Conservation (phyloP, 2,113 vertebrate genomes). For the Siphamia tubifer region DNA sequence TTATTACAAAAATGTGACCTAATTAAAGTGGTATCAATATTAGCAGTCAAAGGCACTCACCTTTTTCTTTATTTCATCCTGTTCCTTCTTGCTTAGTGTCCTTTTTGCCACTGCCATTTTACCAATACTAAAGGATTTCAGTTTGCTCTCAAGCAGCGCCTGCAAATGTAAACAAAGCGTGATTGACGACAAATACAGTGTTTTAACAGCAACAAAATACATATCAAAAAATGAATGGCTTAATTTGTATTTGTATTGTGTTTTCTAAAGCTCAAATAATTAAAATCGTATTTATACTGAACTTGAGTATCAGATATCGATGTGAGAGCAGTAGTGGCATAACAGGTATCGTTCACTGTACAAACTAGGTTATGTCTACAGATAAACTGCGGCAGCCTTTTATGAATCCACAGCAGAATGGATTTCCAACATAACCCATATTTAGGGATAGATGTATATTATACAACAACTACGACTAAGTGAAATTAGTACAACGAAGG, state of each 20-base stretch:
- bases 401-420: neutral
- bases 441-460: neutral
- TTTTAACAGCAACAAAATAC: neutral
- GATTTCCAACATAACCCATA: neutral
- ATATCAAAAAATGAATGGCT: too few species aligned
- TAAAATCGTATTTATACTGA: too few species aligned
- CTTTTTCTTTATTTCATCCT: constrained; percentile 98
- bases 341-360: neutral
- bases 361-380: neutral
- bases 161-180: constrained; percentile 63
- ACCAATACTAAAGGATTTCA: constrained; percentile 96
- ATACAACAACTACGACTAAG: neutral
- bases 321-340: neutral
- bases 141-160: constrained; percentile 94
- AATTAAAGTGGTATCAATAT: too few species aligned
- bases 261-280: too few species aligned
- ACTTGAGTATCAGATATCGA: neutral
- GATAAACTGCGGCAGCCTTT: too few species aligned
- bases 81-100: constrained; percentile 97
- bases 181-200: neutral
- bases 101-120: constrained; percentile 96
- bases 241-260: too few species aligned
- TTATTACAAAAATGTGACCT: too few species aligned
- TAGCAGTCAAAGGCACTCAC: constrained; percentile 65
- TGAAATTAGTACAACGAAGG: neutral